phyloP scores from a whole-genome alignment of 1,140 invertebrate species.

The Bursaphelenchus mucronatus region DNA sequence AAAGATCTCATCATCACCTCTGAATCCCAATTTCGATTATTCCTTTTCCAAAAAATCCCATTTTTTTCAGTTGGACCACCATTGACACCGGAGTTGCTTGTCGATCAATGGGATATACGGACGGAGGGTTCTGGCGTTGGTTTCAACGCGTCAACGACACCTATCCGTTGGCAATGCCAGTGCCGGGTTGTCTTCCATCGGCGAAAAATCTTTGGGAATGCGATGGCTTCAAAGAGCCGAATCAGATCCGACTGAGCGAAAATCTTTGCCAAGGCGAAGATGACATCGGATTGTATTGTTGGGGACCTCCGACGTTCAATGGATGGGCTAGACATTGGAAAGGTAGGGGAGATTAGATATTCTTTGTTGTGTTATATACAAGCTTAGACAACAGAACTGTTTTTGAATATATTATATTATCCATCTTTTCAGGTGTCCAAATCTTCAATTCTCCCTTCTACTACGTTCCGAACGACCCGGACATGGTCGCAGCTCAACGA shows the following conservation, averaged over 20 bases:
- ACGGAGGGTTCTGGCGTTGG: conserved; percentile 54
- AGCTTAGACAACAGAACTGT: no score
- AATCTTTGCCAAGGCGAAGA: conserved; percentile 58
- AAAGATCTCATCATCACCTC: no score
- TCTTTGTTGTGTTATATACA: no score
- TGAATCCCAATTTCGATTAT: no score
- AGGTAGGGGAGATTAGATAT: conserved; percentile 36
- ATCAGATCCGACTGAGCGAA: conserved; percentile 36
- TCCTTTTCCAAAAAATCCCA: not conserved
- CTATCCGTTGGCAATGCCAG: conserved; percentile 57
- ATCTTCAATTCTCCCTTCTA: conserved; percentile 52
- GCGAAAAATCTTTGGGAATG: conserved; percentile 53
- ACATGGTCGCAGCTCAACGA: conserved; percentile 47
- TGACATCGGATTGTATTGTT: conserved; percentile 59
- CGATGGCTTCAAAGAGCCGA: conserved; percentile 43
- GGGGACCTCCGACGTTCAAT: conserved; percentile 55
- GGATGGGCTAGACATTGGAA: conserved; percentile 60
- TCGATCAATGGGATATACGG: conserved; percentile 51
- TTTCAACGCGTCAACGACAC: conserved; percentile 58
- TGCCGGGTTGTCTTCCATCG: conserved; percentile 40
- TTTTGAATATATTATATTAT: no score
- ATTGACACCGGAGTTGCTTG: conserved; percentile 57
- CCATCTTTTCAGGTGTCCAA: conserved; percentile 46
- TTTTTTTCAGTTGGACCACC: conserved; percentile 50
- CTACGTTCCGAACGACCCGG: conserved; percentile 56